Conservation (phyloP, 2,888 invertebrate genomes). For the Chrysolina oricalcia region DNA sequence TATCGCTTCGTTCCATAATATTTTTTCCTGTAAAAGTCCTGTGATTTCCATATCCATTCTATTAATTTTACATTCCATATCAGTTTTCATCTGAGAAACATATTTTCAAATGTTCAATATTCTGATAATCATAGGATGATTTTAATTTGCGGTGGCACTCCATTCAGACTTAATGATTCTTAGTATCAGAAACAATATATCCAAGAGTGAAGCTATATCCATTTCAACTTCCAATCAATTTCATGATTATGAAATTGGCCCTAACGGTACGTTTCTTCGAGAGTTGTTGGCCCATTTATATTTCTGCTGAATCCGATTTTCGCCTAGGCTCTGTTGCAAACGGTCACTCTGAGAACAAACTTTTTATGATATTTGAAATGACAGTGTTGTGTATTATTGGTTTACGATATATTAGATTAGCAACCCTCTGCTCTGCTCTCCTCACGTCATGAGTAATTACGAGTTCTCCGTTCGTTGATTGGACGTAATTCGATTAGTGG, state of each 20-base stretch:
- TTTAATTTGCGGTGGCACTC: too few species aligned
- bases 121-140: too few species aligned
- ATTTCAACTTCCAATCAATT: too few species aligned
- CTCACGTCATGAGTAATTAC: conserved; percentile 70
- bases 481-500: conserved; percentile 70
- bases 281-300: background rate
- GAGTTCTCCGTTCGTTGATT: conserved; percentile 69
- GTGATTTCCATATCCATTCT: conserved; percentile 21
- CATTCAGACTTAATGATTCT: too few species aligned
- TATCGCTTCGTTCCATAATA: conserved; percentile 25
- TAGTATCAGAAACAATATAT: too few species aligned
- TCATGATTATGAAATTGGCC: too few species aligned
- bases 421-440: conserved; percentile 56
- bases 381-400: conserved; percentile 66
- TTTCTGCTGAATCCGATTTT: conserved; percentile 21
- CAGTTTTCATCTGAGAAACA: conserved; percentile 26
- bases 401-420: conserved; percentile 68
- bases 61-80: conserved; percentile 27
- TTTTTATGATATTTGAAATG: conserved; percentile 61
- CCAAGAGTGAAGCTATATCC: too few species aligned
- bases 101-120: too few species aligned
- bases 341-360: conserved; percentile 33
- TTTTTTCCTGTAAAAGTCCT: conserved; percentile 23
- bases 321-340: background rate
- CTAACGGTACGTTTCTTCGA: too few species aligned